Evolutionary conservation across 1,140 invertebrate genomes (phyloP), one percentile per base, ranked within the genome.

Genomic region (Drosophila ogumai): DNA sequence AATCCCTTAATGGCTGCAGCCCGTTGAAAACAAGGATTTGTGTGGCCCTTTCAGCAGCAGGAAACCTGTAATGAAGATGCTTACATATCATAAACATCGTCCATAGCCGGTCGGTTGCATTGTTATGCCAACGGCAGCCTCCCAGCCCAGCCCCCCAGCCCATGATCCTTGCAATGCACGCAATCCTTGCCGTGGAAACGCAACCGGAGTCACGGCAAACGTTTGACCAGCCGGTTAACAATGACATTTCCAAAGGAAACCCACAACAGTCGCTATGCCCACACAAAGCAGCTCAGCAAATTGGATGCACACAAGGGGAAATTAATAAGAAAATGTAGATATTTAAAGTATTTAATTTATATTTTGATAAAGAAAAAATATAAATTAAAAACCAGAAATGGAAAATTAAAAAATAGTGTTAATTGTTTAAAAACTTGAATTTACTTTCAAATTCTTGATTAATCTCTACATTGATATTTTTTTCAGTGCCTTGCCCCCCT

Each of bases 1-100:
- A 47, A 50, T 66, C 60, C 63, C 57, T 69, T 56, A 25, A 58
- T 49, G 52, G 50, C 52, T 54, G 63, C 63, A 28, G 66, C 47
- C 46, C 34, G 32, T 67, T 67, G 61, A 58, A 17, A 22, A 50
- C 44, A 32, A 59, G 43, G 66, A 57, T 72, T 72, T 49, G 54
- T 49, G 54, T 58, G 68, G 40, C 15, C 64, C 17, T 3, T 4
- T 19, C 34, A 43, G 59, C 59, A 54, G 34, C 67, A 40, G 69
- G 43, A 49, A 72, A 59, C 69, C 55, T 50, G 69, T 59, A 47
- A 72, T 59, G 69, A 59, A 72, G 69, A 72, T 59, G 50, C 67
- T 41, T 50, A 72, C 52, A 73, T 73, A 72, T 72, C 54, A 73
- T 72, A 72, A 69, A 69, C 66, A 69, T 69, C 38, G 32, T 12